phyloP scores from a whole-genome alignment of 2,797 vertebrate genomes.

The Sarcophilus harrisii region DNA sequence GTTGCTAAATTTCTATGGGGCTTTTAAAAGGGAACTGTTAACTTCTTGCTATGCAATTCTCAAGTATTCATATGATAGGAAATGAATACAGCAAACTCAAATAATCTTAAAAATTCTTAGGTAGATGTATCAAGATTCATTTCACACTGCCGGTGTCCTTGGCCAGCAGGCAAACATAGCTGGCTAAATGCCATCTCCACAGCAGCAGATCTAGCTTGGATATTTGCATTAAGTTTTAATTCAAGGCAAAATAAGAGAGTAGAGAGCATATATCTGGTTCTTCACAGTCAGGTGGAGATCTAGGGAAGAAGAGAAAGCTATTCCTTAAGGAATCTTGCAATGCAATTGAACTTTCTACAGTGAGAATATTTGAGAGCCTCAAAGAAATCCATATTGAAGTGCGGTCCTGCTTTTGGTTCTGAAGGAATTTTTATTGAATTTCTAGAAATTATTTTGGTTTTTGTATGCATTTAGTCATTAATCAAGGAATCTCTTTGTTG shows the following conservation, averaged over 20 bases:
- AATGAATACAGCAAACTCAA: slow-evolving; percentile 32
- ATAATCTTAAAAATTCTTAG: slow-evolving; percentile 52
- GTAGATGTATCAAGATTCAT: slow-evolving; percentile 38
- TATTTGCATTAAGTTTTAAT: slow-evolving; percentile 20
- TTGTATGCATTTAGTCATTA: not conserved
- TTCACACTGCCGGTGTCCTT: slow-evolving; percentile 34
- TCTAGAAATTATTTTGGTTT: not conserved
- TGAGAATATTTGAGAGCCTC: not conserved
- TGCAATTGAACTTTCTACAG: not conserved
- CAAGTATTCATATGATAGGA: slow-evolving; percentile 61
- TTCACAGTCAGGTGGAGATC: not conserved
- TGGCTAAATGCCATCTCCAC: slow-evolving; percentile 30
- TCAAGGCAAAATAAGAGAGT: slow-evolving; percentile 1
- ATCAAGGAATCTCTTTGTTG: not conserved
- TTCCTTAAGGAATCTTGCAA: not conserved
- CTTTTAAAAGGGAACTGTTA: slow-evolving; percentile 52
- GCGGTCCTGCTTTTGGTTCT: not conserved
- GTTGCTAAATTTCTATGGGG: slow-evolving; percentile 50
- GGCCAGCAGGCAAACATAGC: slow-evolving; percentile 10
- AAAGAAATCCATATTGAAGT: not conserved
- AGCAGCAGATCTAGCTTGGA: not conserved
- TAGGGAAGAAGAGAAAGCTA: not conserved
- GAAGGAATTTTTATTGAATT: not conserved
- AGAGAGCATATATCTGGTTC: not conserved
- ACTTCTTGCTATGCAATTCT: slow-evolving; percentile 66